Evolutionary conservation across 2,113 vertebrate genomes (phyloP).

Genomic region (Chlorodrepanis virens): DNA sequence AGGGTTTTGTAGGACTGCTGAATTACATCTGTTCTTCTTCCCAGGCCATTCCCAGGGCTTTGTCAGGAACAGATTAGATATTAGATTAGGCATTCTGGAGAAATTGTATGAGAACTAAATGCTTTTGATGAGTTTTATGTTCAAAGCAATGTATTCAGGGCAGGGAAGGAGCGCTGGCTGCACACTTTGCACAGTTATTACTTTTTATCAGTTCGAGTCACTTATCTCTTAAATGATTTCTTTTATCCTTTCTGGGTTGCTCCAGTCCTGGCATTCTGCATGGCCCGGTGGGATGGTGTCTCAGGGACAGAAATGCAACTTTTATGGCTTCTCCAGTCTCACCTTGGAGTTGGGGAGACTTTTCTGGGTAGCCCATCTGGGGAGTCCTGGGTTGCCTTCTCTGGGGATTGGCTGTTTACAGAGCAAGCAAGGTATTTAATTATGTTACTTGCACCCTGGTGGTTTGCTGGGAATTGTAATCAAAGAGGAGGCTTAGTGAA

Average conservation of each 20-base stretch:
- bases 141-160: slow-evolving; percentile 7
- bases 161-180: neutral
- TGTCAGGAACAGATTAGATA: neutral
- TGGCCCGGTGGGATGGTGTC: neutral
- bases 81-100: neutral
- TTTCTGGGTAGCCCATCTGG: slow-evolving; percentile 10
- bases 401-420: slow-evolving; percentile 31
- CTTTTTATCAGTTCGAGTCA: neutral
- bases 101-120: neutral
- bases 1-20: neutral
- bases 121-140: slow-evolving; percentile 7
- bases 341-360: neutral
- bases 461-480: slow-evolving; percentile 64
- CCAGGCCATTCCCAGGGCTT: neutral
- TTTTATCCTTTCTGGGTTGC: neutral
- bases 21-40: neutral
- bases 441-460: slow-evolving; percentile 59
- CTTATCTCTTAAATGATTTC: neutral
- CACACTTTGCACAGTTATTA: neutral
- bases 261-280: neutral
- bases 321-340: neutral
- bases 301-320: neutral
- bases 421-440: slow-evolving; percentile 65
- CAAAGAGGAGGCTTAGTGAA: slow-evolving; percentile 66
- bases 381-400: neutral